Evolutionary conservation across 2,113 vertebrate species (phyloP), one percentile per base, ranked within the genome.

Genomic region (Barbus barbus): DNA sequence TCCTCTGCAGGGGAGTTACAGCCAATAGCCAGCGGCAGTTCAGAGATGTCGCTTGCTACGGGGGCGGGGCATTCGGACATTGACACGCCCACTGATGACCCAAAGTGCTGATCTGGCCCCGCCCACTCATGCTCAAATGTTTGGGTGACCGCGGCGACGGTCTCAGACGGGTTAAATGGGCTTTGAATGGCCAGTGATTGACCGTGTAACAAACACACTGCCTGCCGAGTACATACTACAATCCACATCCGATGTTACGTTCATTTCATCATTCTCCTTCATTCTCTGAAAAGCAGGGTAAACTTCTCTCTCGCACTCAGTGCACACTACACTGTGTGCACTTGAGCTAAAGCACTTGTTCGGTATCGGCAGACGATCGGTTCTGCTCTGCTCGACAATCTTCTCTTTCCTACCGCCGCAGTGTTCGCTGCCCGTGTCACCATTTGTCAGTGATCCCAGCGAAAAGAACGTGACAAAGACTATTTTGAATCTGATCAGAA

Each of bases 41-140:
- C 93, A 0, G 90, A 92, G 71, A 90, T 89, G 0, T 94, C 93
- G 0, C 67, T 94, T 16, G 90, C 91, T 0, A 80, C 91, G 80
- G 93, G 92, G 75, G 92, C 87, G 0, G 93, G 92, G 18, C 91
- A 92, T 3, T 93, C 88, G 0, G 92, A 94, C 0, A 90, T 92
- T 69, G 94, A 93, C 83, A 89, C 87, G 6, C 81, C 67, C 71
- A 16, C 74, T 2, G 88, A 89, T 31, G 90, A 75, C 22, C 88
- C 85, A 6, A 93, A 94, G 84, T 94, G 91, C 88, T 93, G 90
- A 93, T 87, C 81, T 53, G 16, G 82, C 20, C 56, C 31, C 14
- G 3, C 75, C 31, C 76, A 56, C 60, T 56, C 20, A 9, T 82
- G 73, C 13, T 44, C 33, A 61, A 28, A 53, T 2, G 65, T 78